phyloP scores from a whole-genome alignment of 35 echinoderm and acorn worm species.

The Lytechinus variegatus region DNA sequence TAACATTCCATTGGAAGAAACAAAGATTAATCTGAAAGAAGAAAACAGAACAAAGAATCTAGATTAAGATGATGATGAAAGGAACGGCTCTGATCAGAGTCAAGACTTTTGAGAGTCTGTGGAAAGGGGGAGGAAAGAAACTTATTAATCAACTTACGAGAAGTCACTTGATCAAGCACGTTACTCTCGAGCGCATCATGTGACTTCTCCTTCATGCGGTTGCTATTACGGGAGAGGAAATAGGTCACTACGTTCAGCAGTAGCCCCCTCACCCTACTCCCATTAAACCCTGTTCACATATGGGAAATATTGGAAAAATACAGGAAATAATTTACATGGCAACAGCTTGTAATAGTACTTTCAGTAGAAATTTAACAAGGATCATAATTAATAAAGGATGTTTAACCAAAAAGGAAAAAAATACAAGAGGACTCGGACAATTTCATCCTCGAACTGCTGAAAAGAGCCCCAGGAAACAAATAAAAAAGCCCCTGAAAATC shows the following conservation, averaged over 20 bases:
- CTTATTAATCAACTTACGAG: neutral
- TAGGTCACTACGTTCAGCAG: conserved; percentile 2
- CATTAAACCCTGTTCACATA: neutral
- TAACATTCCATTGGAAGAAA: neutral
- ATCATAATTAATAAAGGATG: too few relatives aligned
- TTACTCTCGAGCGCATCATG: conserved; percentile 25
- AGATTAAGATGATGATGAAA: neutral
- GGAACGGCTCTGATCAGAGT: neutral
- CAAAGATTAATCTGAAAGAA: neutral
- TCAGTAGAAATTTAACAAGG: too few relatives aligned
- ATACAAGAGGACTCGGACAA: too few relatives aligned
- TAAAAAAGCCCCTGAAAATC: too few relatives aligned
- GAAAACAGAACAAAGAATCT: neutral
- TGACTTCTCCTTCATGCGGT: conserved; percentile 31
- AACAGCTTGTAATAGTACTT: too few relatives aligned
- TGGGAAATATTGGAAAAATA: too few relatives aligned
- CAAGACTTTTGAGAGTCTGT: neutral
- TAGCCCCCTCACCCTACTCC: neutral
- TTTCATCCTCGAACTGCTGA: too few relatives aligned
- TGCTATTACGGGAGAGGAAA: conserved; percentile 44
- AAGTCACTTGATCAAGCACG: conserved; percentile 51
- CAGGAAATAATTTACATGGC: too few relatives aligned
- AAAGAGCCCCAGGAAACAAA: too few relatives aligned
- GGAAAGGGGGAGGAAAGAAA: neutral
- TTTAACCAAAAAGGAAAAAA: too few relatives aligned